A percentile compares a stretch with the other conserved stretches of the same genome.
Conservation (phyloP, 2,797 vertebrate genomes). For the Loriculus beryllinus region DNA sequence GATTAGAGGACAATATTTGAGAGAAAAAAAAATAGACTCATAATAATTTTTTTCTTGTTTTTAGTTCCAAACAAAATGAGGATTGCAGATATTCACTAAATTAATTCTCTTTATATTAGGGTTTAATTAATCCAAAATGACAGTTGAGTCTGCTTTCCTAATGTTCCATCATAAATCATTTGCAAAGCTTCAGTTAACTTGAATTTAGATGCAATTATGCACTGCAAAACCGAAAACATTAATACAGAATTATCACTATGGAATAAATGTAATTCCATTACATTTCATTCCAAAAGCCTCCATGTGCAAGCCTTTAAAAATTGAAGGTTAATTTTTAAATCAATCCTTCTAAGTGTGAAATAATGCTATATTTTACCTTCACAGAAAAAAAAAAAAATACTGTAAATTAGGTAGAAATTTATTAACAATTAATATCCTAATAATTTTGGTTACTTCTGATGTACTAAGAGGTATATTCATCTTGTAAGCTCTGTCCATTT, state of each 20-base stretch:
- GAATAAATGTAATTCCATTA: conserved; percentile 67
- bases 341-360: conserved; percentile 43
- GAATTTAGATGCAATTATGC: conserved; percentile 41
- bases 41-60: conserved; percentile 50
- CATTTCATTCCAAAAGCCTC: conserved; percentile 8
- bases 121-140: conserved; percentile 60
- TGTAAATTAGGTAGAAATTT: neutral
- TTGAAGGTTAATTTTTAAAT: conserved; percentile 61
- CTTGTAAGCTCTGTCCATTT: neutral
- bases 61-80: conserved; percentile 56
- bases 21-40: conserved; percentile 45
- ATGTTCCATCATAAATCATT: conserved; percentile 66
- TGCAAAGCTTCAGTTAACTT: conserved; percentile 54
- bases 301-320: conserved; percentile 33
- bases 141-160: conserved; percentile 54
- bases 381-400: neutral
- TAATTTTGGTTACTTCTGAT: neutral
- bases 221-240: conserved; percentile 63
- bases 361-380: conserved; percentile 31
- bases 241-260: conserved; percentile 66
- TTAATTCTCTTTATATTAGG: conserved; percentile 64
- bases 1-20: conserved; percentile 56
- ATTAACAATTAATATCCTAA: neutral
- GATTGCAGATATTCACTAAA: conserved; percentile 51
- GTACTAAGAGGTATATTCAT: neutral